These are phyloP conservation scores for Rostratula benghalensis DNA, from an alignment of 2,113 vertebrate genomes.

Conservation along the genomic window DNA sequence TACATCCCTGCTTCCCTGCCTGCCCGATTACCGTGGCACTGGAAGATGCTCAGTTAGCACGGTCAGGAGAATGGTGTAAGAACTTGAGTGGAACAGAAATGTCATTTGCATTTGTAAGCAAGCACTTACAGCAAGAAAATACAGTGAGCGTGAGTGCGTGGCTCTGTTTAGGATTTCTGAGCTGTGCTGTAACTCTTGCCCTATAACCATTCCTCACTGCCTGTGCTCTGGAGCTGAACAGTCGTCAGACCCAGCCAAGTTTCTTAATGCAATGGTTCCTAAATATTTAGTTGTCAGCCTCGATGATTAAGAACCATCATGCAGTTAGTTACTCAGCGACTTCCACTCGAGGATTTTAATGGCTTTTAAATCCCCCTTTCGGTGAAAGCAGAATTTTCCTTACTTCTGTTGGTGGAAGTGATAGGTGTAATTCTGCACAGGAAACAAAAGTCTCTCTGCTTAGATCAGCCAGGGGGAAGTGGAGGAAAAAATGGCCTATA, in stretches of 20 bases:
- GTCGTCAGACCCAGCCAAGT: not conserved
- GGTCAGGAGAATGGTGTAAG: not conserved
- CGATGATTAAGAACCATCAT: not conserved
- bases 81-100: not conserved
- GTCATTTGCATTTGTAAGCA: not conserved
- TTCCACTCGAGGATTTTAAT: not conserved
- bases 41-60: not conserved
- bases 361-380: not conserved
- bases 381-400: not conserved
- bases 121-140: not conserved
- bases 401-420: not conserved
- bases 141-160: accelerated
- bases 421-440: not conserved
- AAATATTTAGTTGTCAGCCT: not conserved
- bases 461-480: not conserved
- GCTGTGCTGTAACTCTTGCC: not conserved
- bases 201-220: not conserved
- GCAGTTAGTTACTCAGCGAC: not conserved
- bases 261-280: not conserved
- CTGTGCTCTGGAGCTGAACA: not conserved
- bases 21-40: not conserved
- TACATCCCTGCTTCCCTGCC: not conserved
- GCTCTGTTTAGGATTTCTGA: not conserved
- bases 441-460: not conserved
- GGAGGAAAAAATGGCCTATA: not conserved